Percentiles rank a stretch among this genome's conserved stretches.
Evolutionary conservation across 1,140 invertebrate species (phyloP).

Genomic region (Campodea augens): DNA sequence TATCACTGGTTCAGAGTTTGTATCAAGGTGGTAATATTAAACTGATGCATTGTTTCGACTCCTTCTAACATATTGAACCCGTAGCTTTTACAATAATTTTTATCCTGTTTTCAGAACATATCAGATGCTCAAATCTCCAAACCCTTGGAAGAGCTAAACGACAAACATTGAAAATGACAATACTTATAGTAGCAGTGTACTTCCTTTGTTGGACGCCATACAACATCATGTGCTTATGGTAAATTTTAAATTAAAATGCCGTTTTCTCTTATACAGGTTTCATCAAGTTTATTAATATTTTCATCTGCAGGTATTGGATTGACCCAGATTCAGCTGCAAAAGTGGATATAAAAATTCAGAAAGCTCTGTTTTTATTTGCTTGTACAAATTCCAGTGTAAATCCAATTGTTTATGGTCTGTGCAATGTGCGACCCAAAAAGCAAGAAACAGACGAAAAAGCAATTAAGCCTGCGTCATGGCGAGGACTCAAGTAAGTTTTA

Average conservation of each 20-base stretch:
- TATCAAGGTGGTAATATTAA: no score
- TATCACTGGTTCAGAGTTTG: no score
- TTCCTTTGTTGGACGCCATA: constrained; percentile 87
- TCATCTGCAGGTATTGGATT: constrained; percentile 21
- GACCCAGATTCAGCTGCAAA: constrained; percentile 21
- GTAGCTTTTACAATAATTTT: no score
- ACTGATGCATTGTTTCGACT: not conserved
- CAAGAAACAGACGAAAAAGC: no score
- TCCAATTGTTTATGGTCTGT: constrained; percentile 23
- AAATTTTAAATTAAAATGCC: no score
- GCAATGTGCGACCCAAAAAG: constrained; percentile 10
- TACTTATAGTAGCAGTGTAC: constrained; percentile 76
- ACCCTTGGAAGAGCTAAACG: constrained; percentile 62
- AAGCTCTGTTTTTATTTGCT: constrained; percentile 35
- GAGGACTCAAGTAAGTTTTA: no score
- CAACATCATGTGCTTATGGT: constrained; percentile 70
- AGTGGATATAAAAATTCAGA: constrained; percentile 28
- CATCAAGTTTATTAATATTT: no score
- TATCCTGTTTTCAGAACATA: constrained; percentile 31
- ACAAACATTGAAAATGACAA: constrained; percentile 82
- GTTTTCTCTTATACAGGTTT: no score
- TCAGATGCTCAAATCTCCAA: constrained; percentile 52
- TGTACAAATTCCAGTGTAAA: constrained; percentile 36
- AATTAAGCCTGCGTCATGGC: no score
- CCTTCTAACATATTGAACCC: no score